Conservation (phyloP, 1,140 invertebrate species). For the Patella vulgata region DNA sequence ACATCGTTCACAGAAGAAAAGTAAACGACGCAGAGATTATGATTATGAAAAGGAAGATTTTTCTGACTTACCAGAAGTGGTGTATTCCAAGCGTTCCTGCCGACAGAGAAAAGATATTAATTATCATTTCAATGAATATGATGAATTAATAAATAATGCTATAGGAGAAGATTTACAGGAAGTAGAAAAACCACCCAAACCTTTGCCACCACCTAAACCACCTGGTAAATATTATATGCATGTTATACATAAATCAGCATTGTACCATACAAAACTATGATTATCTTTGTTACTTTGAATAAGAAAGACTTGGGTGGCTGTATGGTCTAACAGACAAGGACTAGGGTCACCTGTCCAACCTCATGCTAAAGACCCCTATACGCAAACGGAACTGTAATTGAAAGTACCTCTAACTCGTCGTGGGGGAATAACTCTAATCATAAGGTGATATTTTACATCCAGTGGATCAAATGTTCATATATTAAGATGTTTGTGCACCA, state of each 20-base stretch:
- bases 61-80: slow-evolving; percentile 25
- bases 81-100: slow-evolving; percentile 51
- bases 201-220: slow-evolving; percentile 30
- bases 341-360: no score
- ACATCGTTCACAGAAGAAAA: slow-evolving; percentile 71
- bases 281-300: neutral
- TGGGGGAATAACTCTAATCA: no score
- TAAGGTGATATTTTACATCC: no score
- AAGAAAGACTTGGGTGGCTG: neutral
- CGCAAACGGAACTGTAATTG: no score
- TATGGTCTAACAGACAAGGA: no score
- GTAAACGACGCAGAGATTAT: slow-evolving; percentile 47
- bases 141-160: slow-evolving; percentile 92
- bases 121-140: slow-evolving; percentile 91
- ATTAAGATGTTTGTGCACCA: no score
- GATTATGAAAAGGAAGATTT: slow-evolving; percentile 22
- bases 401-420: no score
- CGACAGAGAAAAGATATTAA: slow-evolving; percentile 70
- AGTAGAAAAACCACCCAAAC: slow-evolving; percentile 19
- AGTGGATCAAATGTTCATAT: no score
- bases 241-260: neutral
- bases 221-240: slow-evolving; percentile 22
- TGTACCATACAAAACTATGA: neutral
- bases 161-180: slow-evolving; percentile 74
- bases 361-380: no score